A percentile compares a stretch with the other conserved stretches of the same genome.
Conservation (phyloP, 2,113 vertebrate genomes). For the Climacteris rufus region DNA sequence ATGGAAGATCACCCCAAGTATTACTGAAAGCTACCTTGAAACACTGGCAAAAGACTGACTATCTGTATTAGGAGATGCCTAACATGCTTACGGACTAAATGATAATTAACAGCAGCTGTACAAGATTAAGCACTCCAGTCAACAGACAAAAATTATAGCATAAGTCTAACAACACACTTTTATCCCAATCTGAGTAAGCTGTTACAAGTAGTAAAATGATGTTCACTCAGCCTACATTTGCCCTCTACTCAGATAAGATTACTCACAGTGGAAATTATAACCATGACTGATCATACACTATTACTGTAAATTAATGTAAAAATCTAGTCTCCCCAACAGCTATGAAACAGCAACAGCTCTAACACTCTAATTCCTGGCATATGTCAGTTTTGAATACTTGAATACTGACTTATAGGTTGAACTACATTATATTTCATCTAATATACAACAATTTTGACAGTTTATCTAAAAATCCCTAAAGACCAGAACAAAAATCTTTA, state of each 20-base stretch:
- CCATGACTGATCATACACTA: not conserved
- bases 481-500: not conserved
- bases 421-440: not conserved
- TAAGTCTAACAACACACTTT: not conserved
- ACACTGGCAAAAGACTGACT: not conserved
- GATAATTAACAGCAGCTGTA: not conserved
- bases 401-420: not conserved
- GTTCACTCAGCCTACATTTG: not conserved
- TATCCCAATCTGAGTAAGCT: not conserved
- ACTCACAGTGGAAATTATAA: constrained; percentile 23
- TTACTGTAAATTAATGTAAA: constrained; percentile 17
- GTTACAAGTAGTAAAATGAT: not conserved
- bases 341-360: not conserved
- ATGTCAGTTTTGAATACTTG: not conserved
- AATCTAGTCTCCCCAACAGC: constrained; percentile 3
- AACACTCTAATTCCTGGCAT: not conserved
- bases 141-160: not conserved
- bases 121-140: not conserved
- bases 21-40: not conserved
- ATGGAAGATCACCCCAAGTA: not conserved
- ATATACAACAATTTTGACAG: not conserved
- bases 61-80: not conserved
- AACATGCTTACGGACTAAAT: not conserved
- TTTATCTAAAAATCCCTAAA: not conserved
- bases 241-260: constrained; percentile 15